Conservation (phyloP, 2,888 invertebrate genomes). For the Formica aserva region DNA sequence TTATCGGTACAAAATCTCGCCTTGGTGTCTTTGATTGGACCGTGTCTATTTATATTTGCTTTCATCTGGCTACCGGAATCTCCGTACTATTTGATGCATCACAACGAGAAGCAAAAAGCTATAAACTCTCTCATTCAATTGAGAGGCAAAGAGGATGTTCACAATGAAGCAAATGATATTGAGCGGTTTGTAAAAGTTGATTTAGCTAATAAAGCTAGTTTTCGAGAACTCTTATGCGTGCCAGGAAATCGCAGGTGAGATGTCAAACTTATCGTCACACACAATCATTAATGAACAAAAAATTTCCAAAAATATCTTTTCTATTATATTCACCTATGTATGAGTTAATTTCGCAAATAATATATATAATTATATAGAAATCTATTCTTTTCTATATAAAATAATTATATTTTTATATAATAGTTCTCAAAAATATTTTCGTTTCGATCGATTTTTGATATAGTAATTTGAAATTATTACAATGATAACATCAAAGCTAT, state of each 20-base stretch:
- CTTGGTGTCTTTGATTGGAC: constrained; percentile 31
- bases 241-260: constrained; percentile 62
- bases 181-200: constrained; percentile 66
- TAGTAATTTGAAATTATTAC: too few relatives aligned
- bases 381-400: background rate
- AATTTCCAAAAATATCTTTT: background rate
- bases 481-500: too few relatives aligned
- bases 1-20: constrained; percentile 62
- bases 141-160: constrained; percentile 59
- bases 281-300: background rate
- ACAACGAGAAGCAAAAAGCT: constrained; percentile 48
- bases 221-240: constrained; percentile 59
- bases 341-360: too few relatives aligned
- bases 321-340: too few relatives aligned
- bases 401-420: background rate
- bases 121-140: constrained; percentile 50
- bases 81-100: constrained; percentile 67
- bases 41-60: constrained; percentile 46
- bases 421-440: background rate
- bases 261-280: background rate
- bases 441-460: too few relatives aligned
- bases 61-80: constrained; percentile 68
- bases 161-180: constrained; percentile 56
- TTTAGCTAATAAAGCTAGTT: constrained; percentile 49
- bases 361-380: background rate